A percentile compares a stretch with the other conserved stretches of the same genome.
These are phyloP conservation scores for Fulica atra DNA, from an alignment of 2,113 vertebrate species.

Conservation along the genomic window DNA sequence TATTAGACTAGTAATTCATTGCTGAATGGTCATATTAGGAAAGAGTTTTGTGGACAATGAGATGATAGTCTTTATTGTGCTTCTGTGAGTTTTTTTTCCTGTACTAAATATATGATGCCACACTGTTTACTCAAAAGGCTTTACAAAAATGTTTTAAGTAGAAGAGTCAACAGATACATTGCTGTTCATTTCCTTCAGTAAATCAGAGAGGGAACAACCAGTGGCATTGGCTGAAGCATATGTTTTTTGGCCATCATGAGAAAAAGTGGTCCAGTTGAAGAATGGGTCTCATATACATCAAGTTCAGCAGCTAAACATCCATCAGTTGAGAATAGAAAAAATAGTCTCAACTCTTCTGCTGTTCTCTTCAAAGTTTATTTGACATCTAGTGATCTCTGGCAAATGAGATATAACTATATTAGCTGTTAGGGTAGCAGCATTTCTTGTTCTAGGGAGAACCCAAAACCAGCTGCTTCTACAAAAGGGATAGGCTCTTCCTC, in stretches of 20 bases:
- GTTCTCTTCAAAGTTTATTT: background rate
- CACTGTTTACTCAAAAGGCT: background rate
- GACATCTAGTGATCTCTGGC: background rate
- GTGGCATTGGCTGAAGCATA: background rate
- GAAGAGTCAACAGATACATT: background rate
- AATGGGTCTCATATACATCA: background rate
- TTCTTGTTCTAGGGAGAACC: background rate
- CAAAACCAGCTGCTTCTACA: background rate
- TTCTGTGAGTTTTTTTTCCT: background rate
- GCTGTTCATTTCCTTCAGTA: background rate
- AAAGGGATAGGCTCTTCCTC: background rate
- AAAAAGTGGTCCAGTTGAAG: background rate
- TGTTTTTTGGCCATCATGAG: background rate
- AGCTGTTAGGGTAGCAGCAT: background rate
- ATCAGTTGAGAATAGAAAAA: background rate
- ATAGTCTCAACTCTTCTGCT: background rate
- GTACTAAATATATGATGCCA: background rate
- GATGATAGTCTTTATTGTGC: background rate
- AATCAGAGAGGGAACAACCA: background rate
- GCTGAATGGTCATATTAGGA: background rate
- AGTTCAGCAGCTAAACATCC: background rate
- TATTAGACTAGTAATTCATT: background rate
- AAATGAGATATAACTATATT: background rate
- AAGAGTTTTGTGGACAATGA: background rate
- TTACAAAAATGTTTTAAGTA: background rate